Percentiles rank a stretch among this genome's conserved stretches.
Evolutionary conservation across 1,140 invertebrate species (phyloP).

Genomic region (Cydia pomonella): DNA sequence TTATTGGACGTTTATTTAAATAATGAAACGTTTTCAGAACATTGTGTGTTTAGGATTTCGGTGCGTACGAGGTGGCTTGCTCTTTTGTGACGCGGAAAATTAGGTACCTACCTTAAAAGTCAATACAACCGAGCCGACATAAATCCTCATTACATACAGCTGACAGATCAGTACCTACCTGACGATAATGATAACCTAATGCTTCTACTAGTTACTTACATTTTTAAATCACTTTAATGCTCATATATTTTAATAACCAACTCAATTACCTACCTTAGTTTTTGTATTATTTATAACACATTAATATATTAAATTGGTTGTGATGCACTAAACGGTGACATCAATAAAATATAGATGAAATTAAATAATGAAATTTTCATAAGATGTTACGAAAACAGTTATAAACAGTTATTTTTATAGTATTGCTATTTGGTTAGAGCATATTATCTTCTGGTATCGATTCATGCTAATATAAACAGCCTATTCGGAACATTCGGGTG

Average conservation of each 20-base stretch:
- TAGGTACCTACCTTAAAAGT: not conserved
- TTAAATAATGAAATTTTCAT: too few relatives aligned
- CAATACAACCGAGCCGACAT: not conserved
- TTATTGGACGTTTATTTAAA: not conserved
- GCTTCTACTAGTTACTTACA: not conserved
- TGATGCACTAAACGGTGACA: too few relatives aligned
- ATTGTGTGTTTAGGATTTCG: not conserved
- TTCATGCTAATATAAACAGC: not conserved
- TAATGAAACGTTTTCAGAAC: not conserved
- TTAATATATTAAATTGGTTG: too few relatives aligned
- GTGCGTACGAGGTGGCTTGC: not conserved
- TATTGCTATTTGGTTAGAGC: not conserved
- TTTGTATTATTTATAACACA: too few relatives aligned
- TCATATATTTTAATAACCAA: not conserved
- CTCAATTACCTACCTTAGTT: too few relatives aligned
- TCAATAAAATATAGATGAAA: too few relatives aligned
- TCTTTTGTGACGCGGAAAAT: not conserved
- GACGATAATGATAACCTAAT: not conserved
- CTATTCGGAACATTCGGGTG: conserved; percentile 6
- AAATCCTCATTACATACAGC: not conserved
- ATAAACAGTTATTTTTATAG: conserved; percentile 2
- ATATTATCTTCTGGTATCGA: not conserved
- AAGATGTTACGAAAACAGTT: not conserved
- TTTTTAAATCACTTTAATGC: too few relatives aligned
- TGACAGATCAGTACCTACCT: not conserved